phyloP scores from a whole-genome alignment of 2,888 invertebrate genomes.

The Drosophila anomalata region DNA sequence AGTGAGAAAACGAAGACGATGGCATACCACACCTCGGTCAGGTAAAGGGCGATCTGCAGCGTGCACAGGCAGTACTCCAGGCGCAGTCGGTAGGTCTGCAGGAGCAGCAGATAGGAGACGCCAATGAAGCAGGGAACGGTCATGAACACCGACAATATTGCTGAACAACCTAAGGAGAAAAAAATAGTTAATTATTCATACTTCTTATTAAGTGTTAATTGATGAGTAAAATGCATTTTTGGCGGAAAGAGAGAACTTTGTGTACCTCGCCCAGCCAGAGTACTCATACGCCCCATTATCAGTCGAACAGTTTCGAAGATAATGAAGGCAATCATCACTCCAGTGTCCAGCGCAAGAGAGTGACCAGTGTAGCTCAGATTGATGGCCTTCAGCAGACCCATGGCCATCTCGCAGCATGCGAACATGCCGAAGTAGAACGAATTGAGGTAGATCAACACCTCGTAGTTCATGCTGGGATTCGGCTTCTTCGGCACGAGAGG shows the following conservation, averaged over 20 bases:
- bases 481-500: constrained; percentile 85
- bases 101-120: constrained; percentile 92
- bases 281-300: constrained; percentile 92
- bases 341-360: constrained; percentile 91
- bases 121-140: constrained; percentile 93
- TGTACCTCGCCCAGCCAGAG: constrained; percentile 82
- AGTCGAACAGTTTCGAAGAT: constrained; percentile 92
- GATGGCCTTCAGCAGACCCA: constrained; percentile 91
- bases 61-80: constrained; percentile 94
- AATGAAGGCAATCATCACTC: constrained; percentile 90
- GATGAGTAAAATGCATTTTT: background rate
- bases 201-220: too few species aligned
- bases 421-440: constrained; percentile 95
- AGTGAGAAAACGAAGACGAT: constrained; percentile 88
- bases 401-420: constrained; percentile 91
- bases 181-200: background rate
- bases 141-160: constrained; percentile 91
- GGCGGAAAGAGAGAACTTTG: background rate
- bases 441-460: constrained; percentile 92
- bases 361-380: constrained; percentile 91
- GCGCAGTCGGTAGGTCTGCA: constrained; percentile 94
- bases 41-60: constrained; percentile 92
- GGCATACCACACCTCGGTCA: constrained; percentile 85
- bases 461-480: constrained; percentile 92
- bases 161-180: constrained; percentile 87